Evolutionary conservation across 2,888 invertebrate genomes (phyloP), one percentile per base, ranked within the genome.

Genomic region (Caenorhabditis drosophilae): DNA sequence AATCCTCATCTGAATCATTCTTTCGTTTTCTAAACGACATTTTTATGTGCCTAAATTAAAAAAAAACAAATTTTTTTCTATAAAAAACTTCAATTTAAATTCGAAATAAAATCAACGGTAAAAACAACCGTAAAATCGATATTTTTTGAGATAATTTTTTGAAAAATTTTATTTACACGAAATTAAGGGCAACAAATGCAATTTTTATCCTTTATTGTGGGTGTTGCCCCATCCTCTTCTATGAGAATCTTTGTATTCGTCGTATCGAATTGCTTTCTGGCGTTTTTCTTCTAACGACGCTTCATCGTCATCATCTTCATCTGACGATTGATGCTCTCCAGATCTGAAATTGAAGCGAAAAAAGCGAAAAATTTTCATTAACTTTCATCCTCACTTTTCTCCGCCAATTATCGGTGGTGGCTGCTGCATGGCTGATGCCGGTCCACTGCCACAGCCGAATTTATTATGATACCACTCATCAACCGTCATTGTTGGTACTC

Each of bases 401-500:
- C n/a, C n/a, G n/a, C 47, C 31, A 9, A 6, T 12, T 31, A 12
- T 12, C 31, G 31, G 31, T 31, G 31, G 31, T 31, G 7, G 7
- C 6, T 6, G 7, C 31, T 31, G 48, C 15, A 6, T 9, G 15
- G 26, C 58, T 25, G 44, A 22, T 20, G 42, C 46, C 16, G 45
- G 45, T 23, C 59, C 52, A 15, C 59, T 49, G 6, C 58, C 51
- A 16, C 47, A 51, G 2, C 62, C 66, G 38, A 68, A 68, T 64
- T 92, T 88, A 83, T 93, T 89, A 57, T 94, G 91, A 84, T 93
- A 96, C 87, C 95, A 95, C 86, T 98, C 96, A 81, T 93, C 90
- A 0, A 98, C 91, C 0, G 94, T 93, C 88, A 93, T 88, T 1
- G 92, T 89, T 2, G 97, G 95, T 53, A 95, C 84, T 75, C 92